A percentile compares a stretch with the other conserved stretches of the same genome.
These are phyloP conservation scores for Drosophila trichaetosa DNA, from an alignment of 2,888 invertebrate genomes.

Conservation along the genomic window DNA sequence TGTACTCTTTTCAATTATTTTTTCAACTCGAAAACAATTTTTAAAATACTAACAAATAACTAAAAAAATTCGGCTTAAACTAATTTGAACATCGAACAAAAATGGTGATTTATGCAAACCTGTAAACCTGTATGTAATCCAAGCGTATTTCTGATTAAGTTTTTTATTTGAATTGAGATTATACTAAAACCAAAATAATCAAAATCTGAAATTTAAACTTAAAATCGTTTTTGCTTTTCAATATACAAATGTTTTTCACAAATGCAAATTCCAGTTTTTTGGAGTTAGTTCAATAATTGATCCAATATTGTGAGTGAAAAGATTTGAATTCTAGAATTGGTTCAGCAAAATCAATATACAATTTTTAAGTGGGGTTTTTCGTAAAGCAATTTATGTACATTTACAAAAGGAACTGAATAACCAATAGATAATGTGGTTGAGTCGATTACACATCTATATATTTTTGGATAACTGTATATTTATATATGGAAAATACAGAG, in stretches of 20 bases:
- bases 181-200: neutral
- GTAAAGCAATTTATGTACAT: too few species aligned
- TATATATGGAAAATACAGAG: neutral
- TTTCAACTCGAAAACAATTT: neutral
- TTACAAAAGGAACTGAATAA: neutral
- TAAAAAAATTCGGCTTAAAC: too few species aligned
- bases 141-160: neutral
- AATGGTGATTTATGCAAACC: neutral
- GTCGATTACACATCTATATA: neutral
- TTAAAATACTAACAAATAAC: neutral
- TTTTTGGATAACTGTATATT: neutral
- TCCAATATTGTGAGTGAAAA: neutral
- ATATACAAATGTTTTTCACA: neutral
- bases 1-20: neutral
- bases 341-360: neutral
- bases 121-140: too few species aligned
- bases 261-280: neutral
- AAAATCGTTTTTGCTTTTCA: neutral
- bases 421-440: neutral
- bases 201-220: neutral
- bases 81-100: neutral
- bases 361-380: fast-evolving
- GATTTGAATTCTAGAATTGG: neutral
- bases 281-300: neutral
- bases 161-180: neutral